phyloP scores from a whole-genome alignment of 2,888 invertebrate genomes.

The Entomobrya multifasciata region DNA sequence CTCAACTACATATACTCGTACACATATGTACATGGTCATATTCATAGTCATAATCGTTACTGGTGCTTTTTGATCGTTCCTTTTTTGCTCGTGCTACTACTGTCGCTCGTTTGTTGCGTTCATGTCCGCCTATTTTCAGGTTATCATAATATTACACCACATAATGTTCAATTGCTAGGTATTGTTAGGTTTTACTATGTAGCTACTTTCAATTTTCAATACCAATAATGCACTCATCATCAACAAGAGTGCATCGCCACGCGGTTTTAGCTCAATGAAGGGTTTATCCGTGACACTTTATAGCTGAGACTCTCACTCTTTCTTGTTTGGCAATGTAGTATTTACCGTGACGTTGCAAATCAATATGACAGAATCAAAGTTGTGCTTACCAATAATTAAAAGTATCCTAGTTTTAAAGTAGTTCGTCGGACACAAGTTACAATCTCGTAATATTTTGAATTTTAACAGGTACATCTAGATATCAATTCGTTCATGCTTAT shows the following conservation, averaged over 20 bases:
- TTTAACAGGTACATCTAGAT: no score
- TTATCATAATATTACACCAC: constrained; percentile 62
- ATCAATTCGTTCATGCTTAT: no score
- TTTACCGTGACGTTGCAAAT: constrained; percentile 55
- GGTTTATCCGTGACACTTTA: no score
- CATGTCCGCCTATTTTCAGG: constrained; percentile 68
- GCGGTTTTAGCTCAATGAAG: background rate
- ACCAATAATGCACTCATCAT: constrained; percentile 74
- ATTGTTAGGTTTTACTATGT: constrained; percentile 64
- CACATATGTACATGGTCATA: constrained; percentile 19
- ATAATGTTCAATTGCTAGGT: constrained; percentile 53
- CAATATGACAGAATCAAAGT: no score
- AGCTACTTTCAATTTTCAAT: constrained; percentile 75
- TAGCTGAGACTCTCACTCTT: no score
- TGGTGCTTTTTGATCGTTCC: constrained; percentile 19
- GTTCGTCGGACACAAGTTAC: no score
- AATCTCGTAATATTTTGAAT: no score
- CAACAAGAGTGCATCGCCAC: background rate
- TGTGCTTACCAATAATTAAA: no score
- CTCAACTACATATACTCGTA: constrained; percentile 6
- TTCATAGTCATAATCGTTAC: background rate
- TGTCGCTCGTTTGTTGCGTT: constrained; percentile 45
- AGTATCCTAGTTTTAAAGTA: no score
- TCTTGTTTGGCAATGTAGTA: constrained; percentile 8
- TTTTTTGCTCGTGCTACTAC: constrained; percentile 42